A percentile compares a stretch with the other conserved stretches of the same genome.
Conservation (phyloP, 2,888 invertebrate genomes). For the Drosophila aldrichi region DNA sequence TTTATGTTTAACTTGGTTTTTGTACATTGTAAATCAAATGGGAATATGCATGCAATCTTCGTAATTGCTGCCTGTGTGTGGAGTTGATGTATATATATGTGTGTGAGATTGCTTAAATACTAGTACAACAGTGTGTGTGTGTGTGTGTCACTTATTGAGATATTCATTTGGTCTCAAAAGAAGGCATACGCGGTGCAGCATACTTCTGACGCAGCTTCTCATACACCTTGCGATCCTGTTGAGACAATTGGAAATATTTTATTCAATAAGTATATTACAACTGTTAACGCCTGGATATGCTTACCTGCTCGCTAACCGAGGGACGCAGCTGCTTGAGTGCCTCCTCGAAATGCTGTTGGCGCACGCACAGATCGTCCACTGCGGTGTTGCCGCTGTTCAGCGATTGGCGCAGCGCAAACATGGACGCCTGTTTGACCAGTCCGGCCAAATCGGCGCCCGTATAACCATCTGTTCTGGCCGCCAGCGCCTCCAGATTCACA, state of each 20-base stretch:
- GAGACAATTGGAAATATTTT: constrained; percentile 22
- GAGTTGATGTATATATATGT: constrained; percentile 12
- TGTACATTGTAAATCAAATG: constrained; percentile 44
- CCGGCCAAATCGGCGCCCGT: constrained; percentile 98
- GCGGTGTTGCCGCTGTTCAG: constrained; percentile 87
- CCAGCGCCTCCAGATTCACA: constrained; percentile 91
- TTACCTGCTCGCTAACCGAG: constrained; percentile 92
- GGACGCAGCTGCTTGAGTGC: constrained; percentile 93
- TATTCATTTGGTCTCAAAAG: constrained; percentile 55
- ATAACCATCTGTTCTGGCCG: constrained; percentile 90
- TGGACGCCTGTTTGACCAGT: constrained; percentile 94
- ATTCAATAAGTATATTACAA: neutral
- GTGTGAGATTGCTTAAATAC: constrained; percentile 37
- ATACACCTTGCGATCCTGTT: constrained; percentile 91
- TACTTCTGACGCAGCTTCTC: constrained; percentile 90
- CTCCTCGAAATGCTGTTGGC: constrained; percentile 90
- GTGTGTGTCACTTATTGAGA: constrained; percentile 17
- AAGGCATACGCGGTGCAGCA: constrained; percentile 83
- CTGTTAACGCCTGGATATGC: neutral
- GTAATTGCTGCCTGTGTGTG: constrained; percentile 12
- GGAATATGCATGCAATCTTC: constrained; percentile 39
- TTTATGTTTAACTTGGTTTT: constrained; percentile 23
- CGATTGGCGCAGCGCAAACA: constrained; percentile 91
- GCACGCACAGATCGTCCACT: constrained; percentile 87
- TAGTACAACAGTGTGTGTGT: constrained; percentile 44